Base-by-base conservation (phyloP, 2,888 invertebrate species). In the Athalia circularis region DNA sequence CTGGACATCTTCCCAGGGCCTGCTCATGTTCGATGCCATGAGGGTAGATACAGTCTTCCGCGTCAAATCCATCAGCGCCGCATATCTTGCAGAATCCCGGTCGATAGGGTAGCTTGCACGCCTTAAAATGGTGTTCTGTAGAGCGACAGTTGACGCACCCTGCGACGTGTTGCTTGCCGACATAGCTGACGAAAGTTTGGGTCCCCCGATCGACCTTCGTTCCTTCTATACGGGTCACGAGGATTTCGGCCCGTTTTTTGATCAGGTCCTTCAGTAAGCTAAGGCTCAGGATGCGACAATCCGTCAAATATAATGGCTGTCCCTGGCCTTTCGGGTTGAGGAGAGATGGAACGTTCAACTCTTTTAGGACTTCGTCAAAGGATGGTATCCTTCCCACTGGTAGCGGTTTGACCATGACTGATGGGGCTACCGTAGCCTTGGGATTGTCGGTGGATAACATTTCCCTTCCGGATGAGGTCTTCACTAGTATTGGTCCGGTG, bases 1-100 rank as follows among this genome's bases (percentile, higher is more conserved):
- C 81, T 4, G 80, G 61, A 29, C 80, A 80, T 3, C 80, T 65
- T n/a, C 52, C 57, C 2, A 80, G 48, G 2, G 77, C 45, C 3
- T 48, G 54, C 15, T 81, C 72, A 11, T 80, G 79, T 47, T 81
- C 80, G 48, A 80, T 65, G 0, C 80, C 80, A 43, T 79, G 80
- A 1, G 78, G 78, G 7, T 78, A 79, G 5, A 78, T 79, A 29
- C 80, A 79, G 45, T 79, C 78, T 0, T 6, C n/a, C 0, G 78
- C 59, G n/a, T 79, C 77, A 9, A 65, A 80, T 0, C 79, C 80
- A 9, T 80, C 74, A 3, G 80, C 79, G 9, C 79, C 77, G 11
- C 79, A 80, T 4, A 43, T 45, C 13, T 15, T 6, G 13, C 70
- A 70, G 4, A 70, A 70, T 13, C 54, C 80, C 0, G 79, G 80